Percentiles rank a stretch among this genome's conserved stretches.
These are phyloP conservation scores for Colletes collaris DNA, from an alignment of 2,888 invertebrate genomes.

Conservation along the genomic window DNA sequence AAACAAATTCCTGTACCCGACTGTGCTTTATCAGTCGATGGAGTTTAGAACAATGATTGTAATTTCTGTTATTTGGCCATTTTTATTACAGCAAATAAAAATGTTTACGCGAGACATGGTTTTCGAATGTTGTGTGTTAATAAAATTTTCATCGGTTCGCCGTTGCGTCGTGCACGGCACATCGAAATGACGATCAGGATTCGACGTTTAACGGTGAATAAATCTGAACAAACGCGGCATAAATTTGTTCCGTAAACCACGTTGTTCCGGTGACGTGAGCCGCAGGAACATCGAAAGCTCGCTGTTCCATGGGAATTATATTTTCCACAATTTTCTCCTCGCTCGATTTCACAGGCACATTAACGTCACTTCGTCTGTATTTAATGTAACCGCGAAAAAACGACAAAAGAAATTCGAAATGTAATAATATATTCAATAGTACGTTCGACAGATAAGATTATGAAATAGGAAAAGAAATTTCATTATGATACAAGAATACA, in stretches of 20 bases:
- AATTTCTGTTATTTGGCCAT: too few relatives aligned
- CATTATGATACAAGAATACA: too few relatives aligned
- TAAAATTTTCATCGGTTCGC: neutral
- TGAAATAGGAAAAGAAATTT: too few relatives aligned
- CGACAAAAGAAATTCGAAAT: too few relatives aligned
- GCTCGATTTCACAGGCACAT: slow-evolving; percentile 18
- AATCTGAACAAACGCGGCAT: slow-evolving; percentile 29
- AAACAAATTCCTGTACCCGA: neutral
- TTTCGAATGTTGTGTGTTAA: neutral
- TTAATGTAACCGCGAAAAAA: neutral
- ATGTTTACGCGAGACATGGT: neutral
- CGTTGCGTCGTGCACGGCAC: neutral
- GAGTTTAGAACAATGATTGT: too few relatives aligned
- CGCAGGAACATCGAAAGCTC: slow-evolving; percentile 7
- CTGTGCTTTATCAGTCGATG: too few relatives aligned
- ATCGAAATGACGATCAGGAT: slow-evolving; percentile 20
- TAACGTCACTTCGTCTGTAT: neutral
- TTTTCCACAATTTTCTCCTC: neutral
- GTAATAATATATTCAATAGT: too few relatives aligned
- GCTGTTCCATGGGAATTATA: slow-evolving; percentile 21
- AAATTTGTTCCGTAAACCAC: slow-evolving; percentile 25
- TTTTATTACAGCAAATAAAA: neutral
- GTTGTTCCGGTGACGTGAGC: neutral
- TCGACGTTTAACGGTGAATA: slow-evolving; percentile 44
- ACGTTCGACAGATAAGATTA: too few relatives aligned